Evolutionary conservation across 2,797 vertebrate genomes (phyloP).

Genomic region (Gymnocypris eckloni): DNA sequence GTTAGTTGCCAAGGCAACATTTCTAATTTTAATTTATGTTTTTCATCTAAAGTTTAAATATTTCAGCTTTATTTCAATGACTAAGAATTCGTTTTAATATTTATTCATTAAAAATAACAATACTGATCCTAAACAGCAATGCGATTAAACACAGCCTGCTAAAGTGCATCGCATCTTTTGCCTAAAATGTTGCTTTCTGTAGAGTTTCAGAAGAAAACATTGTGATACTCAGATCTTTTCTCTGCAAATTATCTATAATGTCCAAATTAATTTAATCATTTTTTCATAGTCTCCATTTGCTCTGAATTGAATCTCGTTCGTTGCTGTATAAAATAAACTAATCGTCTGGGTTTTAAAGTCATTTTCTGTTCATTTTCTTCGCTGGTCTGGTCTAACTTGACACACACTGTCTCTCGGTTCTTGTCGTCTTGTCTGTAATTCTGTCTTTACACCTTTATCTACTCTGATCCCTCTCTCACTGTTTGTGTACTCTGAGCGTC

Average conservation of each 20-base stretch:
- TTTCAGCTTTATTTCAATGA: not conserved
- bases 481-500: constrained; percentile 49
- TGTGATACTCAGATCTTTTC: not conserved
- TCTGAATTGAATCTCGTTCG: not conserved
- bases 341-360: not conserved
- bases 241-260: not conserved
- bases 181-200: not conserved
- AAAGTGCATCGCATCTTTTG: not conserved
- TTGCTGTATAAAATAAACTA: not conserved
- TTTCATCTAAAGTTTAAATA: not conserved
- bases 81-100: not conserved
- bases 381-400: not conserved
- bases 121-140: not conserved
- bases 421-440: constrained; percentile 17
- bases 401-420: constrained; percentile 5
- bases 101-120: not conserved
- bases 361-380: not conserved
- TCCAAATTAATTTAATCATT: not conserved
- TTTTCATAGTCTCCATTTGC: not conserved
- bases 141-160: not conserved
- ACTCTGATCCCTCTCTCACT: constrained; percentile 15
- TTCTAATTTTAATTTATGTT: not conserved
- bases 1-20: too few species aligned
- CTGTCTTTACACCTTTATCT: constrained; percentile 22
- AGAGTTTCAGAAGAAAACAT: not conserved